Percentiles rank a stretch among this genome's conserved stretches.
Evolutionary conservation across 2,888 invertebrate genomes (phyloP).

Genomic region (Tinea trinotella): DNA sequence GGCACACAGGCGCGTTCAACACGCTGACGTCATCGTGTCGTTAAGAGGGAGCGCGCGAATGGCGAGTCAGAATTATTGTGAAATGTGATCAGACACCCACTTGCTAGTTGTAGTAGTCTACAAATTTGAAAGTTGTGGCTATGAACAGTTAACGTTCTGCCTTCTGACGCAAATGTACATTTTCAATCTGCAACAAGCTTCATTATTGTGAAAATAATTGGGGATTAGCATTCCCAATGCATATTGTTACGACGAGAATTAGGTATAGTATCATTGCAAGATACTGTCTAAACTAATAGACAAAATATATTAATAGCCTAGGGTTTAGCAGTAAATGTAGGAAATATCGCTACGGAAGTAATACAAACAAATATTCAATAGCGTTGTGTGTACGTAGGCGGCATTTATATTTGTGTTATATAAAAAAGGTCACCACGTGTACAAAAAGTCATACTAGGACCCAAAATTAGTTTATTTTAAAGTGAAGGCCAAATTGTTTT

Average conservation of each 20-base stretch:
- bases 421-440: not conserved
- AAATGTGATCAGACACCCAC: constrained; percentile 70
- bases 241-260: constrained; percentile 62
- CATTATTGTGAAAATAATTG: constrained; percentile 53
- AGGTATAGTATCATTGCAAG: constrained; percentile 58
- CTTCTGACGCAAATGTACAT: constrained; percentile 61
- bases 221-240: constrained; percentile 57
- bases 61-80: constrained; percentile 65
- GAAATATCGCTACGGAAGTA: not conserved
- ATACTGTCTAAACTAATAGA: not conserved
- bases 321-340: not conserved
- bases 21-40: constrained; percentile 64
- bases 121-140: constrained; percentile 65
- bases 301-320: not conserved
- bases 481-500: not conserved
- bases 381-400: not conserved
- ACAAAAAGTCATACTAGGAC: too few species aligned
- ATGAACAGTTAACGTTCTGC: constrained; percentile 63
- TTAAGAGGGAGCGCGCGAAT: constrained; percentile 46
- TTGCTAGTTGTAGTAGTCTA: constrained; percentile 54
- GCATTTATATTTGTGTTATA: not conserved
- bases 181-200: constrained; percentile 49
- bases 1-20: constrained; percentile 48
- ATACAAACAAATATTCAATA: not conserved
- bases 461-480: not conserved